Conservation (phyloP, 2,113 vertebrate genomes). For the Orientallactaga bullata region DNA sequence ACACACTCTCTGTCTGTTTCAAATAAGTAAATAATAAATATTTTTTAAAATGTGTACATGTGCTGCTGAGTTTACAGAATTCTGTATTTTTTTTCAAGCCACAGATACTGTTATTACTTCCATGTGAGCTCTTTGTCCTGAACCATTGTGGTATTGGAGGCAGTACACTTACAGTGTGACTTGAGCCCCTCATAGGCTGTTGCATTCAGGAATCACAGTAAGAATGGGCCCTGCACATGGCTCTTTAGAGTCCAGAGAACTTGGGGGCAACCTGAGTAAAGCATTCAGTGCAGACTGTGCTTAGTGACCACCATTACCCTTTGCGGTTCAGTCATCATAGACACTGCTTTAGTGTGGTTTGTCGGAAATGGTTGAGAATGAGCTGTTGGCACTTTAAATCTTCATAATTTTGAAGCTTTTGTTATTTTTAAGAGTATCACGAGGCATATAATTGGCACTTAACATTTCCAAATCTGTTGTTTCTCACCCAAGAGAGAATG, state of each 20-base stretch:
- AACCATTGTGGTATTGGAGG: not conserved
- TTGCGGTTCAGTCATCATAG: not conserved
- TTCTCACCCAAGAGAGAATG: not conserved
- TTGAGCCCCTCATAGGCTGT: not conserved
- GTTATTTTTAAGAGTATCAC: not conserved
- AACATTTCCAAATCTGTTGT: not conserved
- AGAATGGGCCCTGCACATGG: not conserved
- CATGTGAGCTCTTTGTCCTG: not conserved
- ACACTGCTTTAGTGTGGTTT: not conserved
- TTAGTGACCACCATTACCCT: not conserved
- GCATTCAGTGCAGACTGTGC: not conserved
- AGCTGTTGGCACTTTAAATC: not conserved
- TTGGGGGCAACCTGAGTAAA: not conserved
- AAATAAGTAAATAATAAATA: not conserved
- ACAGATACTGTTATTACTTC: not conserved
- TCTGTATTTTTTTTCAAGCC: not conserved
- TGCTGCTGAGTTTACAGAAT: not conserved
- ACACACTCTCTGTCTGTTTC: too few species aligned
- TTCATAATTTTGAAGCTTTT: slow-evolving; percentile 25
- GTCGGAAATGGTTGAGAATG: not conserved
- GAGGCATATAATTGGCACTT: not conserved
- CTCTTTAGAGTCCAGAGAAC: not conserved
- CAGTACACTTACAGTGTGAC: too few species aligned
- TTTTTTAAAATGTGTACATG: not conserved
- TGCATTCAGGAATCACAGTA: not conserved